Evolutionary conservation across 2,888 invertebrate species (phyloP).

Genomic region (Serripes groenlandicus): DNA sequence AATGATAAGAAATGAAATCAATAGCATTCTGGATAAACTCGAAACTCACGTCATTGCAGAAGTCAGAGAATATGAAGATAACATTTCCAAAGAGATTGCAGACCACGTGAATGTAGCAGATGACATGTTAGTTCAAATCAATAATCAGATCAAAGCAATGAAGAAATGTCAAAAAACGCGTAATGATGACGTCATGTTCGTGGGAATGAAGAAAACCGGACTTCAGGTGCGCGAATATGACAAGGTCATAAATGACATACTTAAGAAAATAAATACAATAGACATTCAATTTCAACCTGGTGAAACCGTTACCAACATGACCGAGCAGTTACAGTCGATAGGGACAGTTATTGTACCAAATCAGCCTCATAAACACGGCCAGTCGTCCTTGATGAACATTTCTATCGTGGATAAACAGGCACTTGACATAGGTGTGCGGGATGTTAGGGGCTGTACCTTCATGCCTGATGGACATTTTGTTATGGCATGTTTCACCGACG

Average conservation of each 20-base stretch:
- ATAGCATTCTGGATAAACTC: background rate
- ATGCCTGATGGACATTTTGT: slow-evolving; percentile 19
- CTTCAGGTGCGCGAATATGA: slow-evolving; percentile 1
- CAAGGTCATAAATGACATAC: background rate
- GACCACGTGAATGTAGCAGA: slow-evolving; percentile 6
- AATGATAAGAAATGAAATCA: background rate
- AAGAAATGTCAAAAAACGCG: slow-evolving; percentile 8
- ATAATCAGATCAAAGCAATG: slow-evolving; percentile 7
- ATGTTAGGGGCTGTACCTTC: slow-evolving; percentile 12
- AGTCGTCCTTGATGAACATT: slow-evolving; percentile 1
- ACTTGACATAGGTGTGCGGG: background rate
- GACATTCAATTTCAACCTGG: background rate
- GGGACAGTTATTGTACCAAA: background rate
- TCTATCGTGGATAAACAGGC: slow-evolving; percentile 11
- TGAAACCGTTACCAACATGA: background rate
- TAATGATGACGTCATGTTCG: slow-evolving; percentile 17
- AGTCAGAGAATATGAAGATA: slow-evolving; percentile 7
- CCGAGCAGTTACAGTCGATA: background rate
- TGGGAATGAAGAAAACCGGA: slow-evolving; percentile 6
- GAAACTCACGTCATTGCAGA: background rate
- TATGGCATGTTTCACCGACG: slow-evolving; percentile 15
- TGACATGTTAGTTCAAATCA: slow-evolving; percentile 15
- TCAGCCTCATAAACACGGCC: background rate
- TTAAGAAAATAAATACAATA: background rate
- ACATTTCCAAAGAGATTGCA: slow-evolving; percentile 1